These are phyloP conservation scores for Ophiodon elongatus DNA, from an alignment of 2,113 vertebrate species.

Conservation along the genomic window DNA sequence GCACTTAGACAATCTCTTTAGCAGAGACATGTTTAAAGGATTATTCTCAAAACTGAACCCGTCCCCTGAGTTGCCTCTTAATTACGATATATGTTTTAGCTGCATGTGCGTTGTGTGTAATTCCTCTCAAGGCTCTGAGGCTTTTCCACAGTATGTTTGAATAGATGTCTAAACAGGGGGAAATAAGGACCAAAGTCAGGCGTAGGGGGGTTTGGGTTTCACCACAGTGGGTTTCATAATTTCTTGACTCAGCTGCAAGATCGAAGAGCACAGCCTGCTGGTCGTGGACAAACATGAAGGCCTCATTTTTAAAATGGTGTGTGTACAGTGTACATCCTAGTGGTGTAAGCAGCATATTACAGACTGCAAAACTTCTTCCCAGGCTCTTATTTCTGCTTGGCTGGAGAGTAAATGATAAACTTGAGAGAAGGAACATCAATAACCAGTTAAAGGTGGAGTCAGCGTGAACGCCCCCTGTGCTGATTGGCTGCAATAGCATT, in stretches of 20 bases:
- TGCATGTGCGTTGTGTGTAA: constrained; percentile 26
- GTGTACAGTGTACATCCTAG: background rate
- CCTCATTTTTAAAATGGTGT: background rate
- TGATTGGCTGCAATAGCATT: too few species aligned
- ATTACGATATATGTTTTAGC: constrained; percentile 47
- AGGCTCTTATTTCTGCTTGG: background rate
- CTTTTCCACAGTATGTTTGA: constrained; percentile 38
- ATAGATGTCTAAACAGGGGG: constrained; percentile 33
- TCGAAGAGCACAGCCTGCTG: constrained; percentile 24
- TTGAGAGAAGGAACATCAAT: background rate
- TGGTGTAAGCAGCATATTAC: background rate
- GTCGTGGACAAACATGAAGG: background rate
- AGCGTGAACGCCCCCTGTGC: background rate
- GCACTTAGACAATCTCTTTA: constrained; percentile 25
- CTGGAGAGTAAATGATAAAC: background rate
- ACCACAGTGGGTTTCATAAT: constrained; percentile 30
- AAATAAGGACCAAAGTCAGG: constrained; percentile 17
- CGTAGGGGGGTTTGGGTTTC: constrained; percentile 16
- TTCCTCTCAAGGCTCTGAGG: constrained; percentile 39
- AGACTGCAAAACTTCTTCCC: background rate
- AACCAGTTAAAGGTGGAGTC: background rate
- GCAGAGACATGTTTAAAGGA: constrained; percentile 50
- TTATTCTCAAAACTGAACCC: constrained; percentile 28
- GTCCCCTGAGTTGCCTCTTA: constrained; percentile 48
- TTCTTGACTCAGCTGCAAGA: background rate